Evolutionary conservation across 1,140 invertebrate species (phyloP), one percentile per base, ranked within the genome.

Genomic region (Drosophila baimaii): DNA sequence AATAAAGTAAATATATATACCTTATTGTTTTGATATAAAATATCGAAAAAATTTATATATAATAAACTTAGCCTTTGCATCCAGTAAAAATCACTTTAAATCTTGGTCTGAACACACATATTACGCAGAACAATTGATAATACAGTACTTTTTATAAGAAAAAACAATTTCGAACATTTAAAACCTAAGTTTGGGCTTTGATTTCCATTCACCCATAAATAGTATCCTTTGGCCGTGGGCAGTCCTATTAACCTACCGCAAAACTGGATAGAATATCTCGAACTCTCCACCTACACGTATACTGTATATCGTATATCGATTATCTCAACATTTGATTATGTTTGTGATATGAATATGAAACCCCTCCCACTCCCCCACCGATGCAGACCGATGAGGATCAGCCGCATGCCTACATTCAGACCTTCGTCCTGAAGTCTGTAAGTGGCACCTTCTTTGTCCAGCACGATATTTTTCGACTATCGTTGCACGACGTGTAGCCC

Each of bases 391-490:
- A 98, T 93, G 96, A 98, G 89, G 97, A 98, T 94, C 96, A 95
- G 88, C 96, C 97, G 75, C 97, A 98, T 93, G 96, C 96, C 79
- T 98, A 97, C 94, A 95, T 95, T 91, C 97, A 98, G 94, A 96
- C 95, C 79, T 98, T 98, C 95, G 95, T 98, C 69, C 93, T 98
- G 93, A 98, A 97, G 93, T 96, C 96, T 76, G 95, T 96, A 88
- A 95, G 94, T 92, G 96, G 94, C 88, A 96, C 95, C 92, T 98
- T 97, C 94, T 98, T 96, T 94, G 95, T 98, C 85, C 96, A 97
- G 93, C 97, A 98, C 93, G 97, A 98, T 93, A 95, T 97, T 91
- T 98, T 98, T 94, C 94, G 97, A 92, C 95, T 98, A 83, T 95
- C 96, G 76, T 94, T 98, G 81, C 97, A 98, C 93, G 95, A 97